These are phyloP conservation scores for Ophion ventricosus DNA, from an alignment of 2,888 invertebrate genomes.

Conservation along the genomic window DNA sequence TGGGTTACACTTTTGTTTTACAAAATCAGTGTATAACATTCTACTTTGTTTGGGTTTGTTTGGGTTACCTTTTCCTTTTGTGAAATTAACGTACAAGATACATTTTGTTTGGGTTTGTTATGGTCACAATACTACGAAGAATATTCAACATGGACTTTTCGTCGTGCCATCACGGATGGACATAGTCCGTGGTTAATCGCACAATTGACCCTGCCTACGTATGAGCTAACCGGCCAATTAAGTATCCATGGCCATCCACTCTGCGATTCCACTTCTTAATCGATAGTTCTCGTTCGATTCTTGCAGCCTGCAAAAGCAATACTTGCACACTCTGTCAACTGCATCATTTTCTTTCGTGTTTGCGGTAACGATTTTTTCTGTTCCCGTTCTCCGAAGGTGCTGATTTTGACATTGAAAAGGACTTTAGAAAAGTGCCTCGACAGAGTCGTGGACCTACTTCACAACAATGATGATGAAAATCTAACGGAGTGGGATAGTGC, in stretches of 20 bases:
- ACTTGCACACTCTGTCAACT: neutral
- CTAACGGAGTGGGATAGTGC: too few species aligned
- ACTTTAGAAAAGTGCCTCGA: neutral
- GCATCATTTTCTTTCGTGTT: neutral
- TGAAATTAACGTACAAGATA: too few species aligned
- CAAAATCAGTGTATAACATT: too few species aligned
- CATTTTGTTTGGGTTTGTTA: neutral
- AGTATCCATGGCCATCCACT: conserved; percentile 5
- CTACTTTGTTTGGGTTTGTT: too few species aligned
- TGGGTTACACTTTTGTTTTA: too few species aligned
- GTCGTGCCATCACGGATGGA: neutral
- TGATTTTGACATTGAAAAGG: neutral
- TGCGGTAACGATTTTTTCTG: neutral
- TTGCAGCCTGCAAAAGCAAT: neutral
- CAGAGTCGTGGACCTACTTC: too few species aligned
- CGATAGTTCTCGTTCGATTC: conserved; percentile 3
- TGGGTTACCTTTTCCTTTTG: too few species aligned
- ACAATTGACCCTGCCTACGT: conserved; percentile 13
- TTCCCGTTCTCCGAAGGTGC: neutral
- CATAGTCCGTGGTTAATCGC: neutral
- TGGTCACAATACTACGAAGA: neutral
- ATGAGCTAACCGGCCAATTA: conserved; percentile 12
- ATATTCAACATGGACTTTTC: neutral
- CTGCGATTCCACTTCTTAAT: neutral
- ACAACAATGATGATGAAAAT: too few species aligned